These are phyloP conservation scores for Pheucticus melanocephalus DNA, from an alignment of 2,113 vertebrate genomes.

Conservation along the genomic window DNA sequence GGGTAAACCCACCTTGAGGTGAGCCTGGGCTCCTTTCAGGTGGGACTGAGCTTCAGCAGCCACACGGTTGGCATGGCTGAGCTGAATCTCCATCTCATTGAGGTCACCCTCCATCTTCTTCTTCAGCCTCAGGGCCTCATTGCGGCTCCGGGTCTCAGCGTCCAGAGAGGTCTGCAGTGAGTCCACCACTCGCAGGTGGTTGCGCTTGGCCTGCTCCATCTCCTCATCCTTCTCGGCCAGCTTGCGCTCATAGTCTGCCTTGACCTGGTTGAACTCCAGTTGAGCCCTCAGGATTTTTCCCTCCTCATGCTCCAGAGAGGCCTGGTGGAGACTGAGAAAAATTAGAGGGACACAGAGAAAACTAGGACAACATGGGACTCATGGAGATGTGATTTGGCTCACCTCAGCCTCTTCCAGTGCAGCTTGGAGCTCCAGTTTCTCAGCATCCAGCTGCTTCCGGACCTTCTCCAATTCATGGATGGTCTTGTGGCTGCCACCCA, in stretches of 20 bases:
- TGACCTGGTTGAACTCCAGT: constrained; percentile 88
- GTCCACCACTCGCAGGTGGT: constrained; percentile 86
- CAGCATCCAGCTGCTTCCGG: constrained; percentile 86
- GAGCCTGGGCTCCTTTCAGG: not conserved
- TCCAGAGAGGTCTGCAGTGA: constrained; percentile 90
- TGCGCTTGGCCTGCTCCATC: constrained; percentile 90
- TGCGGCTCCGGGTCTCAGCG: constrained; percentile 86
- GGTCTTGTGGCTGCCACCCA: constrained; percentile 81
- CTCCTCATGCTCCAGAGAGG: constrained; percentile 89
- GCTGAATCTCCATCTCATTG: constrained; percentile 92
- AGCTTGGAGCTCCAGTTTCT: constrained; percentile 76
- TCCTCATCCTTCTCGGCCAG: constrained; percentile 90
- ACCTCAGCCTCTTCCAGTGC: constrained; percentile 90
- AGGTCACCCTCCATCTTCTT: constrained; percentile 93
- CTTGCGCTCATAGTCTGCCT: constrained; percentile 87
- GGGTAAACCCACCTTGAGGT: not conserved
- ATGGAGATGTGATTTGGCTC: not conserved
- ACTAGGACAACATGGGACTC: too few species aligned
- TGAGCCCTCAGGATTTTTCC: constrained; percentile 91
- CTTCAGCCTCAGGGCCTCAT: constrained; percentile 88
- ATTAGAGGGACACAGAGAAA: not conserved
- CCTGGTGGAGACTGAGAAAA: constrained; percentile 49
- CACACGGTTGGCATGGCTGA: constrained; percentile 79
- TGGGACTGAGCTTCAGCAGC: constrained; percentile 75
- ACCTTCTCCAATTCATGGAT: constrained; percentile 86